Base-by-base conservation (phyloP, 1,140 invertebrate genomes). In the Paralvinella palmiformis region DNA sequence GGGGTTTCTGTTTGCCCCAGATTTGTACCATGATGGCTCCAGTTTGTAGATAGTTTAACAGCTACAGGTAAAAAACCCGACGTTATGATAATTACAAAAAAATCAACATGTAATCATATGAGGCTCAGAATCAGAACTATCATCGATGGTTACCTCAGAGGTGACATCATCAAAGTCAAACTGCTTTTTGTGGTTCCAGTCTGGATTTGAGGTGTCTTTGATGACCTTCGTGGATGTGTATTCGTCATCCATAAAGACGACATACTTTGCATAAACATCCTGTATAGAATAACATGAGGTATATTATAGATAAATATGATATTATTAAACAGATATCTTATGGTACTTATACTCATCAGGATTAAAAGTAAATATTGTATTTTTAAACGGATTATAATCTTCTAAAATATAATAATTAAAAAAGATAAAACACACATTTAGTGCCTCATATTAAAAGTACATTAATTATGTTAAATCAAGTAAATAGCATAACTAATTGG, bases 101-200 rank as follows among this genome's bases (percentile, higher is more conserved):
- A 13, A 44, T 15, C n/a, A 44, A 15, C n/a, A 44, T 44, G n/a
- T 44, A 44, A 44, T 15, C n/a, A 44, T n/a, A 44, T 44, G 37
- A 44, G n/a, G n/a, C 15, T 56, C 3, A 17, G 20, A 24, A 32
- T 56, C 4, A 4, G 5, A 2, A 29, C 29, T 4, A 29, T 31
- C 29, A 27, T 20, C 3, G 33, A 31, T 13, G 7, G 27, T 20
- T 32, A 84, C 84, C 71, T 83, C 77, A 62, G 79, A 69, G 7
- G 83, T 84, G 32, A 76, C 81, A 32, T 79, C 77, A 27, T 65
- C 63, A 68, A 79, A 83, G 32, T 71, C 71, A 71, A 82, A 81
- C 35, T 79, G 68, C 71, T 82, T 79, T 59, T 76, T 74, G 70
- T 84, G 80, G 64, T 82, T 83, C 75, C 84, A 86, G 61, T 83